A percentile compares a stretch with the other conserved stretches of the same genome.
These are phyloP conservation scores for Zaprionus lineosus DNA, from an alignment of 2,888 invertebrate species.

Conservation along the genomic window DNA sequence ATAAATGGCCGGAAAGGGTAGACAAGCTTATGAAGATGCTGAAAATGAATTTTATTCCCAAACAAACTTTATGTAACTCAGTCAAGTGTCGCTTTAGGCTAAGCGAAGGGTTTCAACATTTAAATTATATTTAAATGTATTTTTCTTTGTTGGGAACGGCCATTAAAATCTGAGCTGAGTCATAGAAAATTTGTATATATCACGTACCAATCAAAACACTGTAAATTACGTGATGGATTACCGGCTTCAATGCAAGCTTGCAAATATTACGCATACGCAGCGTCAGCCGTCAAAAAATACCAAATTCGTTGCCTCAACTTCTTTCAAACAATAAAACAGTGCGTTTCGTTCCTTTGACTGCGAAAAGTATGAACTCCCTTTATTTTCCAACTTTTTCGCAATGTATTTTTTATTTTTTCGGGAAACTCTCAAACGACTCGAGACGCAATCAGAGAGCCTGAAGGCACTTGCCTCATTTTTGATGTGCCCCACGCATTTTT, in stretches of 20 bases:
- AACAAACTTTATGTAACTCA: too few relatives aligned
- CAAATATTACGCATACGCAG: slow-evolving; percentile 25
- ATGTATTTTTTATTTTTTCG: slow-evolving; percentile 45
- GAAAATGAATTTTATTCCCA: too few relatives aligned
- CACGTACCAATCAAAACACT: not conserved
- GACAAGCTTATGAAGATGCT: too few relatives aligned
- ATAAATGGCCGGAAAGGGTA: too few relatives aligned
- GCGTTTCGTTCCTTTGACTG: not conserved
- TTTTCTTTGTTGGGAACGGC: too few relatives aligned
- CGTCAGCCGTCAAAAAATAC: not conserved
- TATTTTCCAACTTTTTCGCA: slow-evolving; percentile 6
- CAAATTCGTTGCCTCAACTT: not conserved
- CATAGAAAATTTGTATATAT: not conserved
- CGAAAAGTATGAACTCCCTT: slow-evolving; percentile 8
- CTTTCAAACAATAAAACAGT: not conserved
- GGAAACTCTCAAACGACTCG: slow-evolving; percentile 36
- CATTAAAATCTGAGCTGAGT: too few relatives aligned
- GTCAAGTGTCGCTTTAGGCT: too few relatives aligned
- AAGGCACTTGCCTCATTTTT: slow-evolving; percentile 5
- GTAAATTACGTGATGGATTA: slow-evolving; percentile 37
- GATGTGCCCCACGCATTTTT: slow-evolving; percentile 21
- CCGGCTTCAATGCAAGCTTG: slow-evolving; percentile 24
- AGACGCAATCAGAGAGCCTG: slow-evolving; percentile 17
- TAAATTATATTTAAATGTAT: too few relatives aligned
- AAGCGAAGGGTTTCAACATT: too few relatives aligned